Evolutionary conservation across 1,140 invertebrate genomes (phyloP), one percentile per base, ranked within the genome.

Genomic region (Neotoxoptera formosana): DNA sequence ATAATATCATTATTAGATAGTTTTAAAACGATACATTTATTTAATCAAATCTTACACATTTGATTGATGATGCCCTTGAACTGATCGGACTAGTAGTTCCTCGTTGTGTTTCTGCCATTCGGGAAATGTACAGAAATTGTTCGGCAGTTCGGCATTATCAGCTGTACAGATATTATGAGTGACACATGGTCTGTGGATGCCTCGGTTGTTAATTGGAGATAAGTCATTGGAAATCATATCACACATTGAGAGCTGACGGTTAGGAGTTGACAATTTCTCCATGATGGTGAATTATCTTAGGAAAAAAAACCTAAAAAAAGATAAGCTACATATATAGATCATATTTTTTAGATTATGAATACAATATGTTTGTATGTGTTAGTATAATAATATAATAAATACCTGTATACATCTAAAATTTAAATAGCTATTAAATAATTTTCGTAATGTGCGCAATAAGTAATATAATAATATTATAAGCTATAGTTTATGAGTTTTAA

Each of bases 71-170:
- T 93, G 81, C 4, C 91, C 91, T 20, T 56, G n/a, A 17, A 30
- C 6, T 7, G 91, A 93, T 56, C 81, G 91, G 0, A 7, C 17
- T 25, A 93, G 48, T 14, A 93, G 9, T 11, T 86, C 36, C 20
- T 93, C 36, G 48, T 93, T 93, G 34, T 93, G 48, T 9, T 41
- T 56, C 34, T 84, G 91, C 91, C 91, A 93, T 45, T 86, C 23
- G 2, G 41, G 81, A n/a, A 93, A 84, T 11, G 91, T 20, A 41
- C 3, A 56, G 14, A 84, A 83, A 41, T 30, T n/a, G 9, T 51
- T n/a, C 1, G 17, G 76, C 47, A 3, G 30, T 51, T 83, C 25
- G 11, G 20, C 0, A 2, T 4, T n/a, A 34, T 11, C n/a, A n/a
- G n/a, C 21, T 20, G 23, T 23, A 36, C 91, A 86, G 25, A 56